Evolutionary conservation across 2,113 vertebrate species (phyloP).

Genomic region (Cygnus atratus): DNA sequence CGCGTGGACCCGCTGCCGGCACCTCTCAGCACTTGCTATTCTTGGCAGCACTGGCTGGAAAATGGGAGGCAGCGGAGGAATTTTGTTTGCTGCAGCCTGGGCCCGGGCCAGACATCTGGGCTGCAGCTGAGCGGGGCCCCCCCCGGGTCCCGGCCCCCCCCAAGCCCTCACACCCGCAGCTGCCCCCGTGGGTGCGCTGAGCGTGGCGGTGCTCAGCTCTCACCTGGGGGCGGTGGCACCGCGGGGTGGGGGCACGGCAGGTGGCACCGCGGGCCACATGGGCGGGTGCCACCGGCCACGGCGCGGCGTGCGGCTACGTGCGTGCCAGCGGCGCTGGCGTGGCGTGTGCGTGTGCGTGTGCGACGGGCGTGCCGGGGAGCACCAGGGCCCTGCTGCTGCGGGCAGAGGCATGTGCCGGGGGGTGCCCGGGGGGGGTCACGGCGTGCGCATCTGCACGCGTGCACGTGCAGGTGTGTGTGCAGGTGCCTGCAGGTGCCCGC

Average conservation of each 20-base stretch:
- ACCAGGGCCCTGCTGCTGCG: background rate
- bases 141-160: background rate
- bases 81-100: slow-evolving; percentile 57
- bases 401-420: background rate
- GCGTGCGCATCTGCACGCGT: background rate
- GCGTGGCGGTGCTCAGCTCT: background rate
- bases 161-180: background rate
- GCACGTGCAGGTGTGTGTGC: background rate
- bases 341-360: background rate
- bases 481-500: background rate
- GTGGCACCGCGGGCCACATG: too few species aligned
- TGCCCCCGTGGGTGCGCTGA: background rate
- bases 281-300: background rate
- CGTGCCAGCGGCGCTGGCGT: too few species aligned
- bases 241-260: background rate
- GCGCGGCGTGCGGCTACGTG: too few species aligned
- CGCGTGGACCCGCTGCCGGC: background rate
- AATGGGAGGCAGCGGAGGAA: slow-evolving; percentile 67
- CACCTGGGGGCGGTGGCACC: background rate
- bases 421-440: background rate
- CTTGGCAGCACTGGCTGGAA: slow-evolving; percentile 59
- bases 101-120: slow-evolving; percentile 34
- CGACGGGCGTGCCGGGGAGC: background rate
- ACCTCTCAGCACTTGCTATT: slow-evolving; percentile 57
- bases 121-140: background rate